Base-by-base conservation (phyloP, 1,140 invertebrate genomes). In the Pentalonia nigronervosa region DNA sequence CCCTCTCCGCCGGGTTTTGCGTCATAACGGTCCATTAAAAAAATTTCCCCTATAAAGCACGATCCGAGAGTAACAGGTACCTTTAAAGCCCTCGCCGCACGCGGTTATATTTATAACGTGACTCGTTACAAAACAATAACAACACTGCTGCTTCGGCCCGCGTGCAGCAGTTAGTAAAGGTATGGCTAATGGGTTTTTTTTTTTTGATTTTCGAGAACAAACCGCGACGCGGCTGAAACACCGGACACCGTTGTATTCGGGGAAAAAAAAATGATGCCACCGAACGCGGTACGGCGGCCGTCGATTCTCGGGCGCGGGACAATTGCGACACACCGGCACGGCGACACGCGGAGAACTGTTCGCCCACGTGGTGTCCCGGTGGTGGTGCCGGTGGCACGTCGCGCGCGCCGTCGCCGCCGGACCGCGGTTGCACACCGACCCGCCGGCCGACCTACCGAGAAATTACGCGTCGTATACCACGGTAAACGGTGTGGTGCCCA, bases 301-400 rank as follows among this genome's bases (percentile, higher is more conserved):
- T 76, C 60, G 60, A n/a, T 30, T 76, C 30, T 76, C 87, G n/a
- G 23, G 47, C 48, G 48, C 17, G 20, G n/a, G 8, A 34, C 86
- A 34, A 53, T 30, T 21, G 21, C 88, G 48, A 89, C 88, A 34
- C 34, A 41, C 48, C 48, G 50, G n/a, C 21, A 56, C 88, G 50
- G 11, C 21, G 34, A 89, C 89, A 48, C 89, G 89, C 89, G 56
- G 53, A 90, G 25, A 90, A 90, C 89, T 90, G 89, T 25, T 67
- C 25, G 56, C 36, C 89, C 89, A 90, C 89, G 89, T 90, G 88
- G 88, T 89, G 21, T 25, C 23, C 48, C 87, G 50, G 50, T 53
- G 88, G 83, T 41, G 41, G 41, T 14, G 88, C 14, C 87, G 87
- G n/a, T 34, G n/a, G 87, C 20, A 14, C 36, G 48, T 36, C 88